phyloP scores from a whole-genome alignment of 2,797 vertebrate species.

The Sardinella longiceps region DNA sequence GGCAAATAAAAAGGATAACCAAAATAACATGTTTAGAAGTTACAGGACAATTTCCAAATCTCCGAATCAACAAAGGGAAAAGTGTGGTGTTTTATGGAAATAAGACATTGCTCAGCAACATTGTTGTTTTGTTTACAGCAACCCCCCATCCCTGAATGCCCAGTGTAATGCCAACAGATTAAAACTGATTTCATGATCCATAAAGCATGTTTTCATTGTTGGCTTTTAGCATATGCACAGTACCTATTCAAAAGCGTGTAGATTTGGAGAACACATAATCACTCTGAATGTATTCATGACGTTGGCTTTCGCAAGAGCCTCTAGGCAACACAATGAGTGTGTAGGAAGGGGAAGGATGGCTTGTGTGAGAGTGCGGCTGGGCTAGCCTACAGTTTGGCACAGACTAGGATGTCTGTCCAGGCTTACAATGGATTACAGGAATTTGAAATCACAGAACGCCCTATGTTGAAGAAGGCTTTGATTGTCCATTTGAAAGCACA shows the following conservation, averaged over 20 bases:
- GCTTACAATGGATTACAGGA: constrained; percentile 29
- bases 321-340: constrained; percentile 27
- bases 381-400: constrained; percentile 34
- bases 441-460: neutral
- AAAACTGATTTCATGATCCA: constrained; percentile 2
- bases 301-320: neutral
- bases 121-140: neutral
- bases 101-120: neutral
- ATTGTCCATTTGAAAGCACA: neutral
- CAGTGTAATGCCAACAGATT: neutral
- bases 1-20: no score
- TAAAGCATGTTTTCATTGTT: neutral
- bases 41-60: no score
- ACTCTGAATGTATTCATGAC: neutral
- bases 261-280: constrained; percentile 7
- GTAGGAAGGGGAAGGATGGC: constrained; percentile 36
- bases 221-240: neutral
- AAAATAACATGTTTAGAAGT: neutral
- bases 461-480: neutral
- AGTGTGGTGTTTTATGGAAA: neutral
- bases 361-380: neutral
- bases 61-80: neutral
- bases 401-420: constrained; percentile 33
- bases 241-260: no score
- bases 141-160: neutral